Base-by-base conservation (phyloP, 2,113 vertebrate genomes). In the Eptesicus fuscus region DNA sequence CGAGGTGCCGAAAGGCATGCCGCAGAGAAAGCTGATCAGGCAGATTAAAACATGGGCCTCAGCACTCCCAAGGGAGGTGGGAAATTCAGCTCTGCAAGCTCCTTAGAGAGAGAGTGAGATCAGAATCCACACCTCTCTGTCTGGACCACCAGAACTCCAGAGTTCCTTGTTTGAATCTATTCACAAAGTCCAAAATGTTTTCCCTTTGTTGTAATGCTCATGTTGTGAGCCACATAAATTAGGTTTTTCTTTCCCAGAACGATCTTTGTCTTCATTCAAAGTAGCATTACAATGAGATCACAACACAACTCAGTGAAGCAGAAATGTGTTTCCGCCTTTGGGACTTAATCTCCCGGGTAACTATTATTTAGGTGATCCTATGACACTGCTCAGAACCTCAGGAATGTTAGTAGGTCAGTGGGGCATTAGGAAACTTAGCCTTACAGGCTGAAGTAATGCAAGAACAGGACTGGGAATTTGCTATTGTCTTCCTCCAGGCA, bases 331-430 rank as follows among this genome's bases (percentile, higher is more conserved):
- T 96, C 85, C 74, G 83, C 37, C 67, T 93, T 32, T 80, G 30
- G 30, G 30, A 4, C 16, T 70, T 87, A 91, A 83, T 83, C 30
- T 59, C 35, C 47, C 7, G 20, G 80, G 40, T n/a, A 51, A 65
- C 74, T 76, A 4, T 79, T 88, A 61, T 82, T 89, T 63, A 37
- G n/a, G 18, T 49, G 63, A 95, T 95, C 20, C 0, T 40, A n/a
- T 93, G 53, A 91, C 83, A 78, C n/a, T 9, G 17, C 40, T 44
- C 37, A 73, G 30, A 78, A 69, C 16, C 49, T 82, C 25, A 63
- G 25, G 44, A 8, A 51, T 42, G 94, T 93, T 65, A 96, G 69
- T 83, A 91, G 96, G 94, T 86, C 88, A 97, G 51, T 94, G 85
- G 87, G 59, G 17, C 53, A 67, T 93, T 40, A 70, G 51, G 65